These are phyloP conservation scores for Zaprionus ghesquierei DNA, from an alignment of 1,140 invertebrate genomes.

Conservation along the genomic window DNA sequence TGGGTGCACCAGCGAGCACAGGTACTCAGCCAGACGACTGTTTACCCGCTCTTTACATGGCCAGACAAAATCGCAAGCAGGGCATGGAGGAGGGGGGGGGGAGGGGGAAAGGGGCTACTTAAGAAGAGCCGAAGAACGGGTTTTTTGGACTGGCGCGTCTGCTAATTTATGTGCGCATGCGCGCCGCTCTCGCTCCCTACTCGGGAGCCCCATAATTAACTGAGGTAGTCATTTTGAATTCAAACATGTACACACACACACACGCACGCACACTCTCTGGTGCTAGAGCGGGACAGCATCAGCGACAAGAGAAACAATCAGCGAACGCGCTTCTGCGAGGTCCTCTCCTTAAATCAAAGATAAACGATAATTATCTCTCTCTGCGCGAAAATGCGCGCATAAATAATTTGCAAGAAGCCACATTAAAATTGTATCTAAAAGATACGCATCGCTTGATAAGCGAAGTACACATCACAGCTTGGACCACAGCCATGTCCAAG, in stretches of 20 bases:
- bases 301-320: constrained; percentile 38
- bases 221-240: constrained; percentile 82
- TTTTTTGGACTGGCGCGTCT: constrained; percentile 51
- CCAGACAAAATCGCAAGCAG: neutral
- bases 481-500: constrained; percentile 27
- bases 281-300: constrained; percentile 33
- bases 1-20: constrained; percentile 53
- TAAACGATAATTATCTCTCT: constrained; percentile 83
- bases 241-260: constrained; percentile 51
- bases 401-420: constrained; percentile 82
- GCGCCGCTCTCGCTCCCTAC: constrained; percentile 78
- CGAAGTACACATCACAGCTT: constrained; percentile 18
- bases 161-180: constrained; percentile 78
- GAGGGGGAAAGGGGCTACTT: neutral
- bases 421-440: constrained; percentile 82
- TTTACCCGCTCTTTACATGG: constrained; percentile 69
- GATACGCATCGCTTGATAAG: constrained; percentile 68
- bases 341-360: constrained; percentile 79
- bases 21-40: constrained; percentile 44
- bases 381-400: constrained; percentile 80
- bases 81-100: neutral
- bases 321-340: constrained; percentile 42
- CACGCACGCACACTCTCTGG: neutral
- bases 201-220: constrained; percentile 82
- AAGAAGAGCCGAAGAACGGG: constrained; percentile 42